Percentiles rank a stretch among this genome's conserved stretches.
phyloP scores from a whole-genome alignment of 2,888 invertebrate genomes.

The Spatulosminthurus flaviceps region DNA sequence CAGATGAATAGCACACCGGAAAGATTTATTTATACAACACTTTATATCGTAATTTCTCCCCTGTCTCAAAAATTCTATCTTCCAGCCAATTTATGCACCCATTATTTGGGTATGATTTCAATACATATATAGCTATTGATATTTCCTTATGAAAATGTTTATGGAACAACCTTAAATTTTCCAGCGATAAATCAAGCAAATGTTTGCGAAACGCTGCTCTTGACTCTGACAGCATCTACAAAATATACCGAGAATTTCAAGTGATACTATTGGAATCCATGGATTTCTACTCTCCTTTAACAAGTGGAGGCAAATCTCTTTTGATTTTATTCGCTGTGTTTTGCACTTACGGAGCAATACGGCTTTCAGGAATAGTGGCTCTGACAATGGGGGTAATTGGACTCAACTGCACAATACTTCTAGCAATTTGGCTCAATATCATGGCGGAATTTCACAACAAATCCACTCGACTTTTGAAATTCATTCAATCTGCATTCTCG shows the following conservation, averaged over 20 bases:
- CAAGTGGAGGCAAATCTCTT: background rate
- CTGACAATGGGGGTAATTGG: conserved; percentile 20
- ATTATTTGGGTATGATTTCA: too few relatives aligned
- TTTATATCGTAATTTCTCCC: too few relatives aligned
- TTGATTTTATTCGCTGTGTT: background rate
- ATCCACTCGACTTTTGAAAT: background rate
- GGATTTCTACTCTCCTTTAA: background rate
- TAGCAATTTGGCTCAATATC: background rate
- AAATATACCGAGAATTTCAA: background rate
- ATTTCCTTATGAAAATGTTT: too few relatives aligned
- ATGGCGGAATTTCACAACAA: background rate
- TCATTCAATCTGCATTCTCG: background rate
- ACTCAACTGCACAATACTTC: background rate
- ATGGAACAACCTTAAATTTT: too few relatives aligned
- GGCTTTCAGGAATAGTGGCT: background rate
- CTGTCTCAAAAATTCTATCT: too few relatives aligned
- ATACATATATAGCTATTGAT: too few relatives aligned
- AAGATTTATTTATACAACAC: too few relatives aligned
- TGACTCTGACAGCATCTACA: background rate
- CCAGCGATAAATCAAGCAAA: background rate
- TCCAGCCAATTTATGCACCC: too few relatives aligned
- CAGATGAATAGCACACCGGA: too few relatives aligned
- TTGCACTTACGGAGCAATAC: conserved; percentile 19
- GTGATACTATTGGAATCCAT: background rate
- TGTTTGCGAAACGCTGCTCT: background rate